Conservation (phyloP, 1,140 invertebrate genomes). For the Cryptotermes secundus region DNA sequence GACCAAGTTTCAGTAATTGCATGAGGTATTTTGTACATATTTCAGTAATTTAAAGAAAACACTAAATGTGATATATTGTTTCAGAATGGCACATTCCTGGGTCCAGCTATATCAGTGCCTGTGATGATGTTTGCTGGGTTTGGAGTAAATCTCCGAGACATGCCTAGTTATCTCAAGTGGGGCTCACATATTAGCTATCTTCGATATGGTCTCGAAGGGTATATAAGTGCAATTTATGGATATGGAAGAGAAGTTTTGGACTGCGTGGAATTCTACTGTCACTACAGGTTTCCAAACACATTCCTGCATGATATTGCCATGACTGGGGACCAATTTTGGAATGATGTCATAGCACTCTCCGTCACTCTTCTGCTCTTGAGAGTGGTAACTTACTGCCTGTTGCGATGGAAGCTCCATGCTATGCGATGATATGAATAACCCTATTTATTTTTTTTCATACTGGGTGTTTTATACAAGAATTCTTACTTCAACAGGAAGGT, state of each 20-base stretch:
- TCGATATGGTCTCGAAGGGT: slow-evolving; percentile 84
- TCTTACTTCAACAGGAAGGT: neutral
- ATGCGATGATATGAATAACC: slow-evolving; percentile 55
- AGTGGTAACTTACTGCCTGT: slow-evolving; percentile 71
- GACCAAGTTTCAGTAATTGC: too few relatives aligned
- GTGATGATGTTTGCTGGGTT: slow-evolving; percentile 89
- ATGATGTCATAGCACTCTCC: slow-evolving; percentile 73
- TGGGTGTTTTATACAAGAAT: neutral
- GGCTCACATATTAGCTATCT: slow-evolving; percentile 85
- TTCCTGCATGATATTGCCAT: slow-evolving; percentile 80
- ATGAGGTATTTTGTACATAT: neutral
- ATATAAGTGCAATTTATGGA: slow-evolving; percentile 79
- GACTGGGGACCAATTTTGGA: slow-evolving; percentile 76
- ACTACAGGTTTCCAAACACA: slow-evolving; percentile 71
- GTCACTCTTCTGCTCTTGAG: slow-evolving; percentile 71
- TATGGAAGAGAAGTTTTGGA: slow-evolving; percentile 62
- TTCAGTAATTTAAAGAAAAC: neutral
- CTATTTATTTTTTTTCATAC: neutral
- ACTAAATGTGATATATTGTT: slow-evolving; percentile 36
- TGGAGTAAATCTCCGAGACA: slow-evolving; percentile 71
- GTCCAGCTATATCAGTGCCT: slow-evolving; percentile 73
- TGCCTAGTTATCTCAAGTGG: slow-evolving; percentile 81
- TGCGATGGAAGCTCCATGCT: slow-evolving; percentile 74
- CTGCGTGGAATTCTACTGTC: slow-evolving; percentile 71
- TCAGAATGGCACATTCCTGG: slow-evolving; percentile 79